Evolutionary conservation across 2,113 vertebrate genomes (phyloP), one percentile per base, ranked within the genome.

Genomic region (Toxotes jaculatrix): DNA sequence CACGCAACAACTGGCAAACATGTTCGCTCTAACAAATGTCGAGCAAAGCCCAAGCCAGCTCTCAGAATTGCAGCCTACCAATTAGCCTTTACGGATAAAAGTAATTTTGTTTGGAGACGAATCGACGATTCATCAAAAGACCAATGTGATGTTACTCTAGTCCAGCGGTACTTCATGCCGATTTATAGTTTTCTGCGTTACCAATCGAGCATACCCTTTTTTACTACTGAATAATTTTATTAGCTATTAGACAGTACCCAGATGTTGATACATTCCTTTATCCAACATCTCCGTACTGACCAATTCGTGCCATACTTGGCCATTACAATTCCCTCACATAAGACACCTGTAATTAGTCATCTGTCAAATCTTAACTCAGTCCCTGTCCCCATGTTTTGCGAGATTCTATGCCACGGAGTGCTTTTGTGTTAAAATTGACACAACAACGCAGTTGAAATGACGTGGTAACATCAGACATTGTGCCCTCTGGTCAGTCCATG

Each of bases 21-120:
- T 51, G 16, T 11, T 34, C 3, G 10, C 53, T 63, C 3, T 4
- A 11, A 2, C 9, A 16, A 13, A 47, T 23, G 2, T 56, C 23
- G 3, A 56, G 43, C 14, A 0, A 49, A 56, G 23, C 0, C 1
- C 5, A 19, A 38, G 9, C 14, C 60, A 38, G 32, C 3, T 59
- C 5, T n/a, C n/a, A 36, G 11, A 23, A 40, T 4, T 57, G n/a
- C 2, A 8, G 16, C n/a, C 40, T 7, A 7, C 13, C 1, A 6
- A 13, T 56, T 60, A 45, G 49, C 55, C 66, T 78, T 71, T 56
- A 27, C 11, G 42, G 60, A 21, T 4, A 43, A 23, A 74, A 27
- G 27, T 27, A 8, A 62, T 1, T 23, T 43, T 49, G 47, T 42
- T 21, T 17, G 2, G 3, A 19, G 16, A 67, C 34, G 34, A 68